Base-by-base conservation (phyloP, 2,797 vertebrate genomes). In the Oreonectes daqikongensis region DNA sequence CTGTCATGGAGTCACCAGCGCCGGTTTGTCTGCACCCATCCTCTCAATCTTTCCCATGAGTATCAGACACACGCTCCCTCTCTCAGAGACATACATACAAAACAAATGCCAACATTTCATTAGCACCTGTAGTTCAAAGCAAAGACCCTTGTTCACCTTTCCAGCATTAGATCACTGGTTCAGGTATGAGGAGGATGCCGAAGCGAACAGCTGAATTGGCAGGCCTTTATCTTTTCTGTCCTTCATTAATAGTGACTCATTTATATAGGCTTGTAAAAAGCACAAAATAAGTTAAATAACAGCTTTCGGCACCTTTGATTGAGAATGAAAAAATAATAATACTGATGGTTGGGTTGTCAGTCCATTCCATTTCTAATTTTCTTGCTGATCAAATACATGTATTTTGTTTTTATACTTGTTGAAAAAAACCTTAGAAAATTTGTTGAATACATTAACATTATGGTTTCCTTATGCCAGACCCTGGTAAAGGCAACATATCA, bases 1-100 rank as follows among this genome's bases (percentile, higher is more conserved):
- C 85, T 88, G 88, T 89, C 90, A 90, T 86, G 77, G 84, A 87
- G 82, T 85, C 85, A 83, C 77, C 74, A 77, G 85, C 88, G 87
- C 78, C 90, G 86, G 89, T 73, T 84, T 83, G 89, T 86, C 59
- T 81, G 24, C 42, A 64, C 50, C 84, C 83, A 81, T 87, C 84
- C 86, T 84, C 83, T 80, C 76, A 5, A 59, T 42, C 77, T 78
- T 88, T 90, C 89, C 85, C 89, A 92, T 85, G 88, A 79, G 85
- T 89, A 89, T 92, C 88, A 84, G 42, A 79, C 83, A 86, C 85
- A 84, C 57, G 3, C 57, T 46, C 35, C 22, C 26, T 53, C n/a
- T 17, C 44, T 69, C 42, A 69, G 52, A 82, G n/a, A 5, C 32
- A 48, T 50, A 71, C n/a, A 3, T 53, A 28, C 30, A 28, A 24